Percentiles rank a stretch among this genome's conserved stretches.
These are phyloP conservation scores for Thunnus maccoyii DNA, from an alignment of 2,113 vertebrate genomes.

Conservation along the genomic window DNA sequence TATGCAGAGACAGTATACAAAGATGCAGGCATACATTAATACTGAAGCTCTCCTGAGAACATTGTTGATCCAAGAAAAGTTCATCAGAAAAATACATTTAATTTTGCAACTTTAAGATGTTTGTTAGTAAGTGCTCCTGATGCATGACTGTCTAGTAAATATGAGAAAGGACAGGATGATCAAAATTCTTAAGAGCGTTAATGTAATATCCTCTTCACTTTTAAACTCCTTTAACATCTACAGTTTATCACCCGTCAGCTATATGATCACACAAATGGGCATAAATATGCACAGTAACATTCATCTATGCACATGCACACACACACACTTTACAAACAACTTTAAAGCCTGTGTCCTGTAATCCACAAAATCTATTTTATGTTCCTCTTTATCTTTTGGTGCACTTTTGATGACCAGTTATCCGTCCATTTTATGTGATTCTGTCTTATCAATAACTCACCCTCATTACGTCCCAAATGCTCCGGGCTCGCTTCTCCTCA, in stretches of 20 bases:
- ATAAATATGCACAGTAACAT: conserved; percentile 15
- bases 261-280: not conserved
- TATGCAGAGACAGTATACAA: not conserved
- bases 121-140: not conserved
- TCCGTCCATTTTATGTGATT: conserved; percentile 66
- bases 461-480: conserved; percentile 45
- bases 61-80: not conserved
- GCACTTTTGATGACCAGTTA: conserved; percentile 56
- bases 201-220: conserved; percentile 12
- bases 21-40: not conserved
- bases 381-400: conserved; percentile 54
- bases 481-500: conserved; percentile 18
- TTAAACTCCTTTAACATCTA: not conserved
- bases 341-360: conserved; percentile 39
- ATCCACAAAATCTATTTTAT: conserved; percentile 61
- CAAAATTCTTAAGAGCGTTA: not conserved
- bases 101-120: not conserved
- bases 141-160: not conserved
- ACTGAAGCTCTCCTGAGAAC: not conserved
- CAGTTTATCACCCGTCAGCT: not conserved
- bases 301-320: not conserved
- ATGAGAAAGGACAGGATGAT: not conserved
- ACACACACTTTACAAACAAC: conserved; percentile 13
- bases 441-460: conserved; percentile 68
- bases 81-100: not conserved